phyloP scores from a whole-genome alignment of 2,888 invertebrate species.

The Microctonus aethiopoides region DNA sequence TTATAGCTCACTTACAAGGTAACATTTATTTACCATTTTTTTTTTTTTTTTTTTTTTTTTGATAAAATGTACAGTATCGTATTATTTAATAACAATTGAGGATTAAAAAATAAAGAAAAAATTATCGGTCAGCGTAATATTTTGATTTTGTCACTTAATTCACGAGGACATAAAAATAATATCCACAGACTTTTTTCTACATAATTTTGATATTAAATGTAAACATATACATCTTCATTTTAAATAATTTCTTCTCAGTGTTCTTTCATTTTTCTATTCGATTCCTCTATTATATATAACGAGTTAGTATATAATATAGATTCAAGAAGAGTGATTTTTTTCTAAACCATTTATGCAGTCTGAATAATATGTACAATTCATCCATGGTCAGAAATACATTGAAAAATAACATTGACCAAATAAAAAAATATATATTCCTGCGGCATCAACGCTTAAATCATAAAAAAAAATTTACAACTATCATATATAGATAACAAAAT shows the following conservation, averaged over 20 bases:
- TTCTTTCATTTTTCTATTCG: background rate
- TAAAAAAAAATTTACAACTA: constrained; percentile 16
- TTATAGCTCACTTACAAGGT: constrained; percentile 37
- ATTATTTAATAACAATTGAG: constrained; percentile 45
- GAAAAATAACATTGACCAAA: constrained; percentile 18
- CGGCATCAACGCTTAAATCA: constrained; percentile 39
- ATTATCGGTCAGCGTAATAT: constrained; percentile 19
- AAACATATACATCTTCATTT: background rate
- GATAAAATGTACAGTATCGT: constrained; percentile 45
- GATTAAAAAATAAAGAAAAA: constrained; percentile 33
- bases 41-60: constrained; percentile 38
- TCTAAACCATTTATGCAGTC: constrained; percentile 21
- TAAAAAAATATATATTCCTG: constrained; percentile 43
- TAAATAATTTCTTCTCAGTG: background rate
- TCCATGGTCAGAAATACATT: constrained; percentile 16
- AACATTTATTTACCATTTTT: constrained; percentile 38
- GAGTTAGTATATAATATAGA: background rate
- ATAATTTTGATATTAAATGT: background rate
- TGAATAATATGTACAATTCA: constrained; percentile 27
- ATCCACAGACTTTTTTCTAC: background rate
- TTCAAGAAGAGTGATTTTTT: background rate
- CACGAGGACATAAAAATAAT: background rate
- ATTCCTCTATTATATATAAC: background rate
- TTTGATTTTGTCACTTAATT: constrained; percentile 26
- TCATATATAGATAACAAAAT: background rate